Conservation (phyloP, 2,113 vertebrate genomes). For the Sturnira hondurensis region DNA sequence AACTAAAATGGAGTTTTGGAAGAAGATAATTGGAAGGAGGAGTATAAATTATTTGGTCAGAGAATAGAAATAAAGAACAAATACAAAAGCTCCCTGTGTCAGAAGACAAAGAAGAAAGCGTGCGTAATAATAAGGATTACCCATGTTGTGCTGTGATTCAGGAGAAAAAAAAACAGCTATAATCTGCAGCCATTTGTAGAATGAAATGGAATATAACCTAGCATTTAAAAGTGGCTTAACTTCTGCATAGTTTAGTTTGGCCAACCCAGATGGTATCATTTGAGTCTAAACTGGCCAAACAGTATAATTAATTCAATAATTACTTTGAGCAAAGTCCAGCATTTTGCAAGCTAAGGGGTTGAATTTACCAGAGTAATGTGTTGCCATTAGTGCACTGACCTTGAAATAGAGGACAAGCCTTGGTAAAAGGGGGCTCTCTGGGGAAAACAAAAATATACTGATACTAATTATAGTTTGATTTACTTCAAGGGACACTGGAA, state of each 20-base stretch:
- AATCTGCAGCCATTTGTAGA: not conserved
- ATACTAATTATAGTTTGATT: conserved; percentile 55
- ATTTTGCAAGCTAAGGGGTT: conserved; percentile 38
- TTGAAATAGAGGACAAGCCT: conserved; percentile 50
- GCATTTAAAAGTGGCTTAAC: not conserved
- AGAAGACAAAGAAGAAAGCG: not conserved
- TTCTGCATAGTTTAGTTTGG: not conserved
- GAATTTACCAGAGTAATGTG: not conserved
- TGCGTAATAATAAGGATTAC: not conserved
- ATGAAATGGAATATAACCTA: not conserved
- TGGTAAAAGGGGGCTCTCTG: not conserved
- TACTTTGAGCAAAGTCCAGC: conserved; percentile 39
- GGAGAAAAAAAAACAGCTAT: not conserved
- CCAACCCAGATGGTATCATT: conserved; percentile 12
- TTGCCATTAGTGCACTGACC: conserved; percentile 39
- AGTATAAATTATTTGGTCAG: conserved; percentile 35
- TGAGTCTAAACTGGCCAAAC: conserved; percentile 26
- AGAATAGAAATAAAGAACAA: not conserved
- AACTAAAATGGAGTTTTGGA: conserved; percentile 45
- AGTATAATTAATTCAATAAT: conserved; percentile 57
- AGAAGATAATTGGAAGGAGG: not conserved
- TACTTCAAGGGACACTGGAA: conserved; percentile 27
- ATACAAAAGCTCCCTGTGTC: not conserved
- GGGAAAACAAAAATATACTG: conserved; percentile 10
- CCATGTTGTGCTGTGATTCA: not conserved